Conservation (phyloP, 2,888 invertebrate species). For the Rapana venosa region DNA sequence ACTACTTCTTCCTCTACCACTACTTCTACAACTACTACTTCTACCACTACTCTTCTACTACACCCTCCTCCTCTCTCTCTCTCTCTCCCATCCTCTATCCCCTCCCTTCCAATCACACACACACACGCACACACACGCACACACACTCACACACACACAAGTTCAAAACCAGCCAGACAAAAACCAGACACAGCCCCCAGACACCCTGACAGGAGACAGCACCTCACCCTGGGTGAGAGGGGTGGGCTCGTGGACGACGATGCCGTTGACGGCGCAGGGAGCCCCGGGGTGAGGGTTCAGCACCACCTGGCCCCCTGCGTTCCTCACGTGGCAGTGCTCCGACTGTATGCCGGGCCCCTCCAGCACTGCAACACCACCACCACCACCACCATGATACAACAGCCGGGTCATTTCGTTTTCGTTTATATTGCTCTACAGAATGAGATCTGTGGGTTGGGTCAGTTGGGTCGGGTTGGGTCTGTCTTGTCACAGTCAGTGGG, state of each 20-base stretch:
- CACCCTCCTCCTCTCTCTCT: no score
- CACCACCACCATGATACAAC: no score
- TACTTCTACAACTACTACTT: no score
- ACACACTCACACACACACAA: neutral
- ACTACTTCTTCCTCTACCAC: no score
- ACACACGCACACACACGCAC: constrained; percentile 1
- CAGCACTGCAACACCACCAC: constrained; percentile 77
- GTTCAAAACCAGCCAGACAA: neutral
- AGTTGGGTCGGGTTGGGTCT: no score
- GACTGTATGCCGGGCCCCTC: constrained; percentile 67
- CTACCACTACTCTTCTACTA: no score
- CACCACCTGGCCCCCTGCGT: constrained; percentile 67
- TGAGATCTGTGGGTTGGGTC: no score
- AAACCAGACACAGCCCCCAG: neutral
- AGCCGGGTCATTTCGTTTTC: no score
- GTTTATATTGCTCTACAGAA: no score
- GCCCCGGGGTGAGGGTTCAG: constrained; percentile 68
- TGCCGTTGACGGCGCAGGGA: constrained; percentile 69
- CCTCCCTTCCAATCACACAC: neutral
- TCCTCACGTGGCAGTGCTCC: constrained; percentile 74
- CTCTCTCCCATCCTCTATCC: no score
- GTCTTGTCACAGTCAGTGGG: no score
- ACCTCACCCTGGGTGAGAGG: constrained; percentile 72
- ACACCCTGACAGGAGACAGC: no score
- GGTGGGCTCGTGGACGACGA: constrained; percentile 66